Base-by-base conservation (phyloP, 2,113 vertebrate genomes). In the Sander vitreus region DNA sequence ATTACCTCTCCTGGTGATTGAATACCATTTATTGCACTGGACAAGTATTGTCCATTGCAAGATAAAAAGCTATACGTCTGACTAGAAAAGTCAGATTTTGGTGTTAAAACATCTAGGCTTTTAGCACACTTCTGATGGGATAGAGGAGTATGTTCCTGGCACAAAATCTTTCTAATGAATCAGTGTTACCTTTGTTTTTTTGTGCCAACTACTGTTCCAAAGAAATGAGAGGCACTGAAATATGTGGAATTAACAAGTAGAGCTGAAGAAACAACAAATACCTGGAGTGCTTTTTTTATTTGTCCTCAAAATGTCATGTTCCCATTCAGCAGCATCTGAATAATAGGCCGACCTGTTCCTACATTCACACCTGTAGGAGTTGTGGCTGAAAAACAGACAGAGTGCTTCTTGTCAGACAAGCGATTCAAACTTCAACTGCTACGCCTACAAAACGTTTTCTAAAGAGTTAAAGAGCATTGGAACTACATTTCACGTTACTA, bases 1-100 rank as follows among this genome's bases (percentile, higher is more conserved):
- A 69, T 57, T 48, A 65, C 58, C 51, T 71, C 80, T 80, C 10
- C 43, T 58, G 23, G 6, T 69, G 47, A 60, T 15, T 25, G 7
- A 60, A 54, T 62, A 8, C 0, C 30, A 48, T 4, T 16, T 50
- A 5, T 21, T 58, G 4, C 43, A 48, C 1, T 23, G 47, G 14
- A 66, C 2, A 54, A 43, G 13, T 18, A 4, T 10, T 58, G 48
- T 19, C 8, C 23, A 2, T 12, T 16, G 18, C 1, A 53, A 12
- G 3, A 33, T 9, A 11, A 45, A 36, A 47, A 73, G 11, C 23
- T 12, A 19, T 21, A 9, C 43, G 4, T 72, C 60, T 11, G 33
- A 45, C 27, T 8, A 5, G 13, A 69, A 64, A 63, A 55, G 47
- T 60, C n/a, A 0, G 3, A 68, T 23, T 54, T 23, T 33, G 2